Evolutionary conservation across 2,888 invertebrate genomes (phyloP), one percentile per base, ranked within the genome.

Genomic region (Cataglyphis cursor): DNA sequence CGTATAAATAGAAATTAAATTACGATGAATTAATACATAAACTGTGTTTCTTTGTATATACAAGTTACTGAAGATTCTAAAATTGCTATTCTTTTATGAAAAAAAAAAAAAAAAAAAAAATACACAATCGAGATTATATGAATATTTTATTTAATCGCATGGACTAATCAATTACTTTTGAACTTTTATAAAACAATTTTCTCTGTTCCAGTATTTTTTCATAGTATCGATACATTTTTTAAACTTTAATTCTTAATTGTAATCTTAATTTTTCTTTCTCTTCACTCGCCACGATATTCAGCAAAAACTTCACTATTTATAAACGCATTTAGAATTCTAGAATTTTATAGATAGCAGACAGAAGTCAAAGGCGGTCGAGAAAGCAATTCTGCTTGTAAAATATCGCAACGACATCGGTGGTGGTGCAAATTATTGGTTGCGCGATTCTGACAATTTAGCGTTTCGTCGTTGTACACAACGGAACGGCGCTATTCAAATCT

Each of bases 401-500:
- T 44, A 38, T n/a, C 10, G 35, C 44, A 28, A 31, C 21, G 31
- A 44, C 21, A 15, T 38, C 15, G 24, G 2, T 6, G 24, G 24
- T 41, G 76, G 28, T 35, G 44, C 74, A 59, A 80, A 80, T 80
- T 80, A 80, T 80, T 74, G 78, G 78, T 44, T 57, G 51, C 61
- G 51, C 73, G 72, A 82, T 85, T 89, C 54, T 78, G 62, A 85
- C 81, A 73, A 87, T 89, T 89, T 72, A 84, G 51, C 54, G 62
- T 70, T 64, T 61, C 51, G 44, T 51, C 62, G 66, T 65, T 73
- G 62, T 48, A 38, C 66, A 51, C 66, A 51, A 83, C 61, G 82
- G 64, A 54, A 57, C 44, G 75, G 68, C 78, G 78, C 75, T 80
- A 87, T 88, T 87, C 88, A 85, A 89, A 87, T 87, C 78, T 78